Evolutionary conservation across 2,888 invertebrate species (phyloP).

Genomic region (Eupithecia centaureata): DNA sequence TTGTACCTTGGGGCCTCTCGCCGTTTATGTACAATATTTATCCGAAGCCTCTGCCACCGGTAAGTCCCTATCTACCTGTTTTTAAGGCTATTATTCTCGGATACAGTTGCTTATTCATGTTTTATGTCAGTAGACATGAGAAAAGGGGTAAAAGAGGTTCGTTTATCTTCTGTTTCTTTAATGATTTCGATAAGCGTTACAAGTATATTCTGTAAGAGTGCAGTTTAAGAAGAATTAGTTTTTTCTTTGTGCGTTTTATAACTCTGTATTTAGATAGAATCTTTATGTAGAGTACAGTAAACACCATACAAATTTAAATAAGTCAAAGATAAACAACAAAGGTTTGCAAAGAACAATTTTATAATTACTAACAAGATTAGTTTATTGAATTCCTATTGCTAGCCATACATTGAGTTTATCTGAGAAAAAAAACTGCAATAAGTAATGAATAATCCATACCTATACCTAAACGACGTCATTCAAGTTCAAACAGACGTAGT

Average conservation of each 20-base stretch:
- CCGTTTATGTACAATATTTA: constrained; percentile 25
- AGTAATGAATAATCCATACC: background rate
- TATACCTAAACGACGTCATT: background rate
- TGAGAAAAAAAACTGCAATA: background rate
- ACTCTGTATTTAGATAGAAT: background rate
- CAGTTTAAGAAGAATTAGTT: no score
- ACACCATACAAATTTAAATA: background rate
- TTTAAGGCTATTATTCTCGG: background rate
- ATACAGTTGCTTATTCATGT: background rate
- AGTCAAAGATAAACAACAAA: background rate
- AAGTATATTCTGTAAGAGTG: no score
- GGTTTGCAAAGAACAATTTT: background rate
- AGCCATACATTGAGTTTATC: background rate
- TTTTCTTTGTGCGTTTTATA: background rate
- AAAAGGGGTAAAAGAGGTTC: background rate
- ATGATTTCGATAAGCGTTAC: no score
- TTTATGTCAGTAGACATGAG: background rate
- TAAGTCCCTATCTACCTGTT: constrained; percentile 7
- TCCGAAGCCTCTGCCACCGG: constrained; percentile 2
- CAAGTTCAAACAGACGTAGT: background rate
- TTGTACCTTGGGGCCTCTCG: constrained; percentile 9
- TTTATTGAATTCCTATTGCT: constrained; percentile 1
- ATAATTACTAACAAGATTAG: background rate
- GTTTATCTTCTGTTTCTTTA: background rate
- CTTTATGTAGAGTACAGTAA: background rate